phyloP scores from a whole-genome alignment of 2,797 vertebrate genomes.

The Premnoplex brunnescens region DNA sequence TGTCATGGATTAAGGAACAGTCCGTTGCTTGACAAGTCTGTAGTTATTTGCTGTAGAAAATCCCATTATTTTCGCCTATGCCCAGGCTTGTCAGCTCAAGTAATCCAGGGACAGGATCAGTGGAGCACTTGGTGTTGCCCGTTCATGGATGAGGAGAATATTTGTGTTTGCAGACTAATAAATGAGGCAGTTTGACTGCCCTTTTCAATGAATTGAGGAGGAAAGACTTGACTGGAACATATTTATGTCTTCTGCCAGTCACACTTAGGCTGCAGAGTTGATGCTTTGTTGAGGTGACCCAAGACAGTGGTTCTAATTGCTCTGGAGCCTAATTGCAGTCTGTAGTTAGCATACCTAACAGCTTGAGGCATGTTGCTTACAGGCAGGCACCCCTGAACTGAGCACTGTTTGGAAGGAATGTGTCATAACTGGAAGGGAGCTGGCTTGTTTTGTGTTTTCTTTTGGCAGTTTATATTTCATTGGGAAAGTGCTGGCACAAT shows the following conservation, averaged over 20 bases:
- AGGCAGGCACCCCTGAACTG: neutral
- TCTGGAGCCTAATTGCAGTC: neutral
- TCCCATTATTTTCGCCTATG: neutral
- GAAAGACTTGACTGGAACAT: neutral
- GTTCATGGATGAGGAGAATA: neutral
- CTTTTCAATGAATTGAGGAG: neutral
- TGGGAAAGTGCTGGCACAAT: neutral
- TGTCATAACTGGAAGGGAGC: neutral
- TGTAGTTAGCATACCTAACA: neutral
- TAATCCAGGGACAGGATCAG: neutral
- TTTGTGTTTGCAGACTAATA: neutral
- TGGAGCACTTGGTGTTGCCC: neutral
- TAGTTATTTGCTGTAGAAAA: constrained; percentile 13
- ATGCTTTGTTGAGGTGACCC: neutral
- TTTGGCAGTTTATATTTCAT: neutral
- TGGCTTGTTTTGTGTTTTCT: neutral
- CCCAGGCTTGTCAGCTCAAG: neutral
- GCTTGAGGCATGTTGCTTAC: neutral
- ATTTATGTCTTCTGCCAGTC: neutral
- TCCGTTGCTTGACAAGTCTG: neutral
- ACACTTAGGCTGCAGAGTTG: neutral
- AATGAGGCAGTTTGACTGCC: neutral
- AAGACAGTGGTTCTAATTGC: neutral
- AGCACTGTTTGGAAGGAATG: neutral
- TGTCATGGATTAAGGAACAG: neutral